Evolutionary conservation across 92 coral and sea anemone species (phyloP).

Genomic region (Metridium senile): DNA sequence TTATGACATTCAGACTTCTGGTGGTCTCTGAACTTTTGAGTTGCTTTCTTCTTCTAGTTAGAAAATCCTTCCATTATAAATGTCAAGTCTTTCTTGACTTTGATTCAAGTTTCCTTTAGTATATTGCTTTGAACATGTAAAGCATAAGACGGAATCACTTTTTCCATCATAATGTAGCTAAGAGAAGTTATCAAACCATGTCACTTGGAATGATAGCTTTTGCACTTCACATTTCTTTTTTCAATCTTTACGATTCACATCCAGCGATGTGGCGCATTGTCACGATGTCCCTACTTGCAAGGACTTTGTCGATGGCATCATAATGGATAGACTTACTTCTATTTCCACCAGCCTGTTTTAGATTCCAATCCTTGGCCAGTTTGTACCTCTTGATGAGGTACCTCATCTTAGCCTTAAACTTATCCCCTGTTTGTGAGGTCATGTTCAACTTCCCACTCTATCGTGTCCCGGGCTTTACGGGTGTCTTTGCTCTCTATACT

Average conservation of each 20-base stretch:
- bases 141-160: too few relatives aligned
- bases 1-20: too few relatives aligned
- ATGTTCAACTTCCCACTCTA: slow-evolving; percentile 21
- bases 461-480: slow-evolving; percentile 31
- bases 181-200: too few relatives aligned
- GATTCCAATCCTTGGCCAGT: slow-evolving; percentile 43
- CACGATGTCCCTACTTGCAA: slow-evolving; percentile 35
- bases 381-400: slow-evolving; percentile 39
- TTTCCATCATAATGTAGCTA: too few relatives aligned
- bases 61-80: too few relatives aligned
- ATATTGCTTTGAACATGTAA: too few relatives aligned
- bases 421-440: slow-evolving; percentile 22
- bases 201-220: too few relatives aligned
- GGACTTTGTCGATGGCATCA: slow-evolving; percentile 39
- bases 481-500: slow-evolving; percentile 45
- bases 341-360: slow-evolving; percentile 41
- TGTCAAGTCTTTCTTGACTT: too few relatives aligned
- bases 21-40: too few relatives aligned
- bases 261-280: slow-evolving; percentile 32
- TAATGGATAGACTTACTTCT: slow-evolving; percentile 18
- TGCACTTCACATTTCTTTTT: too few relatives aligned
- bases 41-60: too few relatives aligned
- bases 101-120: too few relatives aligned
- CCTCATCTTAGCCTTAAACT: slow-evolving; percentile 33
- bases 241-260: not conserved